phyloP scores from a whole-genome alignment of 2,113 vertebrate species.

The Lampris megalopsis region DNA sequence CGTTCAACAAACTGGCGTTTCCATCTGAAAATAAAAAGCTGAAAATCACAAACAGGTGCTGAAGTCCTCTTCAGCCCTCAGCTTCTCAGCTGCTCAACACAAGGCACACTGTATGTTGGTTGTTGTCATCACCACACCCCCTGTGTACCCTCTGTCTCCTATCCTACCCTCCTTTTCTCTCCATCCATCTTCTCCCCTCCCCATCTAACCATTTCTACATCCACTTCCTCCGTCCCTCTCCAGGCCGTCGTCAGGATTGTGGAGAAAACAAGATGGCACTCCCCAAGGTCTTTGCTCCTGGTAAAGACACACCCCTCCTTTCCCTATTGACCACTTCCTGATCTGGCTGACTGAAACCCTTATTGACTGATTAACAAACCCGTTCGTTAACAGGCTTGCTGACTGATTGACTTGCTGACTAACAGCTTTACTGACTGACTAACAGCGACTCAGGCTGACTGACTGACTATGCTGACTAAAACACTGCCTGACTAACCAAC shows the following conservation, averaged over 20 bases:
- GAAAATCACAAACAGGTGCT: no score
- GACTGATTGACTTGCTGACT: not conserved
- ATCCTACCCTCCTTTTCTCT: constrained; percentile 31
- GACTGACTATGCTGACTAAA: no score
- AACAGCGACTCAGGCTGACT: no score
- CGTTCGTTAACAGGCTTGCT: not conserved
- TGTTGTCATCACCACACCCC: constrained; percentile 64
- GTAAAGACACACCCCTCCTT: constrained; percentile 70
- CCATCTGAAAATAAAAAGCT: not conserved
- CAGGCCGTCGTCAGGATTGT: constrained; percentile 82
- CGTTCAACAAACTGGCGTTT: not conserved
- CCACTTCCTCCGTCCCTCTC: constrained; percentile 49
- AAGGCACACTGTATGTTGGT: constrained; percentile 8
- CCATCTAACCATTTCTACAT: constrained; percentile 15
- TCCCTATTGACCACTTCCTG: not conserved
- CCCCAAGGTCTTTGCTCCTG: constrained; percentile 81
- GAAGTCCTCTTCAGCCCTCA: not conserved
- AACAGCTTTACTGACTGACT: no score
- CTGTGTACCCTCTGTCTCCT: constrained; percentile 35
- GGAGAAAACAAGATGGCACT: constrained; percentile 82
- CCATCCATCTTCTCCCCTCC: constrained; percentile 22
- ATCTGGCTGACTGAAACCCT: not conserved
- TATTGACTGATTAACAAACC: constrained; percentile 10
- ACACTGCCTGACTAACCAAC: no score
- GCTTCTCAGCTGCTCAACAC: not conserved